phyloP scores from a whole-genome alignment of 2,888 invertebrate genomes.

The Nematopogon swammerdamellus region DNA sequence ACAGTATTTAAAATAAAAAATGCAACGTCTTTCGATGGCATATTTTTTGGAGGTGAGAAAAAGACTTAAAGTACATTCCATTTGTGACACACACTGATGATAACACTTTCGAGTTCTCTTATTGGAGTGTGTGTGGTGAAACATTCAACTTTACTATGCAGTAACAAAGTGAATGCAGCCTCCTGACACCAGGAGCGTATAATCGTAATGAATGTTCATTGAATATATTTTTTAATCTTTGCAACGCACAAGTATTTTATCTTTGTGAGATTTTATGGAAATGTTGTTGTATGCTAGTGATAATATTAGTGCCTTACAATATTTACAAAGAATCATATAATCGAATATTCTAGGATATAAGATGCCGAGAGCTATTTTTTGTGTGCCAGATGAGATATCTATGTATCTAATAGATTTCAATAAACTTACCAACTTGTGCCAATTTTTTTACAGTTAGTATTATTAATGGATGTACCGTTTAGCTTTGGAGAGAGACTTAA shows the following conservation, averaged over 20 bases:
- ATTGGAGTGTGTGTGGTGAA: no score
- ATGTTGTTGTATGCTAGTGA: not conserved
- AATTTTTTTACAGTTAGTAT: constrained; percentile 17
- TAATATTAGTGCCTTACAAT: not conserved
- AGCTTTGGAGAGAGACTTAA: not conserved
- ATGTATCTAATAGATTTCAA: not conserved
- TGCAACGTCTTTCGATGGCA: no score
- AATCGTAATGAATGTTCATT: no score
- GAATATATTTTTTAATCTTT: no score
- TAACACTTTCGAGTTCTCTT: no score
- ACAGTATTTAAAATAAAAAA: no score
- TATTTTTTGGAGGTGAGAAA: no score
- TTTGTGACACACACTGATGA: no score
- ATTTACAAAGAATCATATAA: not conserved
- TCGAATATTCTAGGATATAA: not conserved
- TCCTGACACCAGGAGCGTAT: no score
- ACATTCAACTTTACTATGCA: no score
- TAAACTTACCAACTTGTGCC: constrained; percentile 35
- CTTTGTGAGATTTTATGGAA: not conserved
- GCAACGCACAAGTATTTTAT: not conserved
- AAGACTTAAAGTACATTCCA: no score
- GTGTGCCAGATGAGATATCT: not conserved
- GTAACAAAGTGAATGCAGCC: no score
- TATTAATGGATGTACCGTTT: not conserved
- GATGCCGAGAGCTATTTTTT: not conserved